phyloP scores from a whole-genome alignment of 2,113 vertebrate genomes.

The Narcine bancroftii region DNA sequence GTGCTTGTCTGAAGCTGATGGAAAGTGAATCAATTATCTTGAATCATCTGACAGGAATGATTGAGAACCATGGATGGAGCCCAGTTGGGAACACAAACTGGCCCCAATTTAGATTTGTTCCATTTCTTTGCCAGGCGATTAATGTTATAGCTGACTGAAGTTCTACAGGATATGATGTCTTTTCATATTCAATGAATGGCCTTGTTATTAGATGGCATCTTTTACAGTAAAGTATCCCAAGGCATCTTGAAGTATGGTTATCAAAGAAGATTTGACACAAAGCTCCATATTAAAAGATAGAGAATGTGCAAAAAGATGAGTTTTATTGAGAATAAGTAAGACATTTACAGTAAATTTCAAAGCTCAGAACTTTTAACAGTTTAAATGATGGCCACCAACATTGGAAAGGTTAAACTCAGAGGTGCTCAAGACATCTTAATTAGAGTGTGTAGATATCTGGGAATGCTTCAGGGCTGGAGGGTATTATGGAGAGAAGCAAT shows the following conservation, averaged over 20 bases:
- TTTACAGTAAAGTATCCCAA: too few relatives aligned
- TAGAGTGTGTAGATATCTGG: too few relatives aligned
- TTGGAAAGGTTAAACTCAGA: not conserved
- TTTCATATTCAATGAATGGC: not conserved
- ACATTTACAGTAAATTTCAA: too few relatives aligned
- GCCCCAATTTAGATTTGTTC: not conserved
- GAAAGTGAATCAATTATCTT: not conserved
- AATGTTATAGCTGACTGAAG: not conserved
- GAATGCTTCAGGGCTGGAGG: too few relatives aligned
- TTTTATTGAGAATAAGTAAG: too few relatives aligned
- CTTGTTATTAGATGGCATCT: not conserved
- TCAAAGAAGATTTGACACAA: too few relatives aligned
- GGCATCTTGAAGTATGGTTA: too few relatives aligned
- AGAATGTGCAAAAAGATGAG: too few relatives aligned
- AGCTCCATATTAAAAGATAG: too few relatives aligned
- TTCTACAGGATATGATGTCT: not conserved
- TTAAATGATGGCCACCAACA: too few relatives aligned
- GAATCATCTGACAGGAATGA: not conserved
- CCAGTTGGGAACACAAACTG: not conserved
- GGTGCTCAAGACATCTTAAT: not conserved
- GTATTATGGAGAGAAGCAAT: too few relatives aligned
- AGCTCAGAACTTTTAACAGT: too few relatives aligned
- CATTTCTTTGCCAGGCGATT: not conserved
- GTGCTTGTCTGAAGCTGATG: not conserved
- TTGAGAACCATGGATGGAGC: not conserved